Base-by-base conservation (phyloP, 2,797 vertebrate genomes). In the Trematocara caparti region DNA sequence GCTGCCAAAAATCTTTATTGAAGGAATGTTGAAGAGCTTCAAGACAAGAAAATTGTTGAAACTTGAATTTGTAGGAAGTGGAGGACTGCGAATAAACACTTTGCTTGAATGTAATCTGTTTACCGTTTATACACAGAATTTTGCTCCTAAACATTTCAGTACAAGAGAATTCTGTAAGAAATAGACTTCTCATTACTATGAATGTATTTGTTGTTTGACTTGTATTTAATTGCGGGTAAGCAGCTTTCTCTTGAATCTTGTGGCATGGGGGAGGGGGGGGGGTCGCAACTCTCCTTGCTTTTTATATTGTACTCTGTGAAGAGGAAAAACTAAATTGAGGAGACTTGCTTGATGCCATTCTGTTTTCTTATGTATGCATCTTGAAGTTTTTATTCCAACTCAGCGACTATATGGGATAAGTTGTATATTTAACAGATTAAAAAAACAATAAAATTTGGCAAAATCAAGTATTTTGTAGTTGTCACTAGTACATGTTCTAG, bases 81-180 rank as follows among this genome's bases (percentile, higher is more conserved):
- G 74, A 55, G 73, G 72, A 81, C 38, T 80, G 73, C 15, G 6
- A 72, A 80, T 48, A 62, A 72, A 83, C 24, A 48, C n/a, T 5
- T 91, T 92, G 90, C 93, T 94, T 94, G 96, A 96, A 96, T 96
- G 95, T 96, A 95, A 93, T 80, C 85, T 90, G 95, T 93, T 94
- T 93, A 92, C 93, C 32, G 85, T 96, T 96, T 94, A 80, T 94
- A 91, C 40, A 76, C 73, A 81, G 80, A 85, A 84, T 84, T 84
- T 89, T 85, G 74, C 83, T 90, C 92, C 83, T 55, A 78, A 89
- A 93, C 93, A 95, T 95, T 95, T 95, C 93, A 94, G 38, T 80
- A 85, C 36, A 78, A 88, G 84, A 79, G 83, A 92, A 83, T 78
- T 64, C 86, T 87, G 84, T 88, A 84, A 79, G 79, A 83, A 77